Conservation (phyloP, 2,888 invertebrate genomes). For the Leptothorax acervorum region DNA sequence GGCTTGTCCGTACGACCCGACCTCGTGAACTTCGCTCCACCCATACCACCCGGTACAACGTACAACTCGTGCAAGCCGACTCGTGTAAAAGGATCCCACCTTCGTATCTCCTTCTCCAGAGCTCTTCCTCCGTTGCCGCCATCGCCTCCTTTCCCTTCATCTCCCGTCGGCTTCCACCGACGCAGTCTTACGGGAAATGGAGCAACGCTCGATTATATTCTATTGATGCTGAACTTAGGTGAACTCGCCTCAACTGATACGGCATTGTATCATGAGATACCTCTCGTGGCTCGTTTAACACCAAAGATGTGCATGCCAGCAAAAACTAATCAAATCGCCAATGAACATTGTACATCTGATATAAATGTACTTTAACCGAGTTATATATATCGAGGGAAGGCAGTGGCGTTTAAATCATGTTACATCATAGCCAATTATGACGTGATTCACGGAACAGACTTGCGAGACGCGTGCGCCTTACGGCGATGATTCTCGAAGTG, state of each 20-base stretch:
- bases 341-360: slow-evolving; percentile 40
- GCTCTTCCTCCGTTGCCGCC: slow-evolving; percentile 14
- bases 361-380: slow-evolving; percentile 4
- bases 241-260: slow-evolving; percentile 71
- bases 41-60: slow-evolving; percentile 75
- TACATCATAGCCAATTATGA: slow-evolving; percentile 38
- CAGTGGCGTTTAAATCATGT: slow-evolving; percentile 29
- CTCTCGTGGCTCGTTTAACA: slow-evolving; percentile 61
- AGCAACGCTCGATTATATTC: slow-evolving; percentile 80
- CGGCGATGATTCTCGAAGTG: neutral
- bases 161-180: slow-evolving; percentile 66
- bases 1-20: slow-evolving; percentile 80
- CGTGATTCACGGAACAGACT: slow-evolving; percentile 18
- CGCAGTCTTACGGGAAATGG: slow-evolving; percentile 81
- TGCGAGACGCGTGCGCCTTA: slow-evolving; percentile 25
- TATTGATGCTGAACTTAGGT: slow-evolving; percentile 69
- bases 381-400: slow-evolving; percentile 19
- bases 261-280: slow-evolving; percentile 65
- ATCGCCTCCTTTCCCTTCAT: slow-evolving; percentile 55
- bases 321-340: slow-evolving; percentile 36
- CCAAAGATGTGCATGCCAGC: slow-evolving; percentile 46
- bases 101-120: slow-evolving; percentile 48
- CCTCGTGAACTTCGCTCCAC: slow-evolving; percentile 80
- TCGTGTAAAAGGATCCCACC: slow-evolving; percentile 78
- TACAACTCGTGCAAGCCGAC: slow-evolving; percentile 68